Evolutionary conservation across 2,888 invertebrate genomes (phyloP).

Genomic region (Cataglyphis livida): DNA sequence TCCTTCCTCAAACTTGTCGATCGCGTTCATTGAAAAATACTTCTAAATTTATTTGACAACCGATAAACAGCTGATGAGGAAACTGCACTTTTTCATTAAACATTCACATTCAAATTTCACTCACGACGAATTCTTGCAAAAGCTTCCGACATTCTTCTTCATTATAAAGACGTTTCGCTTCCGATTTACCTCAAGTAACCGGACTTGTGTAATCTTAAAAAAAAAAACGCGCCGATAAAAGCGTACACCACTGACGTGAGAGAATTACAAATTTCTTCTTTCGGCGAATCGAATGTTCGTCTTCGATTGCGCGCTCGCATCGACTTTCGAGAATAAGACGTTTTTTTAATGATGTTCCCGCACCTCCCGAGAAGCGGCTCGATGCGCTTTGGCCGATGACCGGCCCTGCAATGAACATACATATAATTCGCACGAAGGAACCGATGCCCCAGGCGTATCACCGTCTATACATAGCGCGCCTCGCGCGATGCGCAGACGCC

Average conservation of each 20-base stretch:
- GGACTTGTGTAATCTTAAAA: neutral
- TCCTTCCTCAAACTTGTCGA: neutral
- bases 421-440: constrained; percentile 77
- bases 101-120: constrained; percentile 3
- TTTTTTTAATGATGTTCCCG: neutral
- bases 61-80: constrained; percentile 5
- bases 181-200: neutral
- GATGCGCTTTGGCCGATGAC: constrained; percentile 73
- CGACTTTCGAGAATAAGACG: neutral
- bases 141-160: neutral
- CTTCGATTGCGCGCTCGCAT: neutral
- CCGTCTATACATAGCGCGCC: constrained; percentile 79
- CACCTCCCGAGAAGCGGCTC: constrained; percentile 6
- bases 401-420: constrained; percentile 75
- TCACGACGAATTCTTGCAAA: neutral
- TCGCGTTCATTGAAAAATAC: neutral
- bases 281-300: neutral
- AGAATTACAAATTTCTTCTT: neutral
- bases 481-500: constrained; percentile 79
- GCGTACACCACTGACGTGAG: neutral
- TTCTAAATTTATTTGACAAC: neutral
- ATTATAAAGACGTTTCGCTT: neutral
- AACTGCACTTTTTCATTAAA: neutral
- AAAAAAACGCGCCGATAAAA: neutral
- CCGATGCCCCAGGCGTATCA: constrained; percentile 74